Conservation (phyloP, 2,888 invertebrate genomes). For the Dynastes hyllus region DNA sequence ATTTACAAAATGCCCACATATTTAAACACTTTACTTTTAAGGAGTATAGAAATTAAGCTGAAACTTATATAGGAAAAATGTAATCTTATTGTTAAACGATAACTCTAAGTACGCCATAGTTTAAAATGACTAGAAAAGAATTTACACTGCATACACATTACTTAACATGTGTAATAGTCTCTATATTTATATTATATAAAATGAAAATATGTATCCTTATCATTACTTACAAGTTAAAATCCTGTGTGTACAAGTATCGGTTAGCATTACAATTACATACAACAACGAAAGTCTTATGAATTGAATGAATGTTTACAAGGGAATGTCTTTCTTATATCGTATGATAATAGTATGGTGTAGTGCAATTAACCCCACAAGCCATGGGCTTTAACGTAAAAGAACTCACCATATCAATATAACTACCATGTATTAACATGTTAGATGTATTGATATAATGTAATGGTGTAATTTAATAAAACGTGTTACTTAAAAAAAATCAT, state of each 20-base stretch:
- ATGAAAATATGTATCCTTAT: slow-evolving; percentile 37
- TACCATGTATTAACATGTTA: background rate
- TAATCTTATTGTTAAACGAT: background rate
- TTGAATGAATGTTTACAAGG: background rate
- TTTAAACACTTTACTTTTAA: background rate
- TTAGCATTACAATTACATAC: slow-evolving; percentile 13
- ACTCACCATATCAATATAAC: background rate
- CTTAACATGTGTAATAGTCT: slow-evolving; percentile 7
- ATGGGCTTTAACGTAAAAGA: background rate
- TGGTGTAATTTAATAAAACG: too few relatives aligned
- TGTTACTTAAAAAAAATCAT: too few relatives aligned
- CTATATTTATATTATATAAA: slow-evolving; percentile 35
- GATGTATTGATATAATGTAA: too few relatives aligned
- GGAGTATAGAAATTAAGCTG: background rate
- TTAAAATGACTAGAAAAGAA: slow-evolving; percentile 45
- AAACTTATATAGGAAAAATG: background rate
- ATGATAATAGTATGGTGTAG: background rate
- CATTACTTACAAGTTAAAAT: slow-evolving; percentile 33
- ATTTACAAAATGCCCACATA: slow-evolving; percentile 1
- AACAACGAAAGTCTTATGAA: slow-evolving; percentile 22
- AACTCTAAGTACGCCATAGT: slow-evolving; percentile 39
- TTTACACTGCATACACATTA: slow-evolving; percentile 13
- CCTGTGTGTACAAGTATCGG: background rate
- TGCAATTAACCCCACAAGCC: background rate
- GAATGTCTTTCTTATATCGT: slow-evolving; percentile 8